Evolutionary conservation across 1,140 invertebrate genomes (phyloP), one percentile per base, ranked within the genome.

Genomic region (Hypothenemus hampei): DNA sequence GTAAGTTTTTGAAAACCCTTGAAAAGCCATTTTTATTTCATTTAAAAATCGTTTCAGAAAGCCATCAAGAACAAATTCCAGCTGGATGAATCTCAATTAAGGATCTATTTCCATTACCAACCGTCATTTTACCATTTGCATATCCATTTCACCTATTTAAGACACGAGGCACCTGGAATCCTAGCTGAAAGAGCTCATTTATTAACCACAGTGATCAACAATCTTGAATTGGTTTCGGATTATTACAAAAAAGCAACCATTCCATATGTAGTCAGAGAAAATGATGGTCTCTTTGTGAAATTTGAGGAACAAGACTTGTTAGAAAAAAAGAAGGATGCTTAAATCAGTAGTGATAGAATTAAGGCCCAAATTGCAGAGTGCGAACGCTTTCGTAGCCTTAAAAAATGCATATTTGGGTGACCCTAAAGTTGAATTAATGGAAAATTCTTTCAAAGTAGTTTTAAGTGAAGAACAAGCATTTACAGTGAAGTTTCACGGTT

Each of bases 71-170:
- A 92, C 20, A 91, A 90, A 62, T 98, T 89, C 72, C 80, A 81
- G 4, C 52, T 97, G 4, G 71, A 79, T 16, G 66, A 73, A 20
- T 79, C 78, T 39, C 84, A 92, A 67, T 68, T 97, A 15, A 79
- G 93, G 39, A 80, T 88, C 55, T 98, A 92, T 72, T 72, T 98
- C 3, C 96, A 98, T 70, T 98, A 98, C 73, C 93, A 94, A 67
- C 96, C 96, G 4, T 93, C 93, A 0, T 98, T 93, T 74, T 97
- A 97, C 75, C 93, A 98, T 74, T 75, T 98, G 6, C 96, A 98
- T 68, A 80, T 98, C 3, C 95, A 98, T 73, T 93, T 97, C 64
- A 90, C 86, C n/a, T 82, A 85, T 55, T 66, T 97, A 0, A 79
- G 83, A 47, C 85, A 85, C 73, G 86, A 93, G 62, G 82, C 87